Base-by-base conservation (phyloP, 1,140 invertebrate genomes). In the Drosophila jambulina region DNA sequence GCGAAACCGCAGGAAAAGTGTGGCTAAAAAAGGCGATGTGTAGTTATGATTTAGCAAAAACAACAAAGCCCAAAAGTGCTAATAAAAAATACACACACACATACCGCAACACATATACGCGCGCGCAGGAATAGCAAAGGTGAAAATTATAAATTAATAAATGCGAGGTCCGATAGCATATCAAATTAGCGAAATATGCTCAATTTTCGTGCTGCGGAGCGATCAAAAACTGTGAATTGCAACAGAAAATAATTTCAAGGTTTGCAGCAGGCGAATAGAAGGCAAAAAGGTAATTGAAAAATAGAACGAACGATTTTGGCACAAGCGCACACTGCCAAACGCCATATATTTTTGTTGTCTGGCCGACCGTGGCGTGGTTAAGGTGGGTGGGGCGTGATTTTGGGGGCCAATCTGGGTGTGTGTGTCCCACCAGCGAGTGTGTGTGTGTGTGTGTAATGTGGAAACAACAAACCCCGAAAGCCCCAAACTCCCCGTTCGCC, bases 231-330 rank as follows among this genome's bases (percentile, higher is more conserved):
- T 82, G 82, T 85, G 78, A 80, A 80, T 80, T 80, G 78, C 78
- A 80, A 75, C 77, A 91, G 86, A 90, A 90, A 90, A 90, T 90
- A 91, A 88, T 90, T 90, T 90, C 85, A 90, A 90, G 85, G 85
- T 90, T 90, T 90, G 85, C 85, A 90, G 81, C 80, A 87, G 86
- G 83, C 85, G 85, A 90, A 90, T 85, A 90, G 86, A 91, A 90
- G 88, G 86, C 85, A 78, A 90, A 74, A 91, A 91, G 86, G 86
- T 91, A 90, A 90, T 90, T 90, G 85, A 85, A 90, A 90, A 90
- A 90, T 90, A 90, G 85, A 90, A 90, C 85, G 75, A 91, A 90
- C 85, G 75, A 91, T 90, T 90, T 90, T 91, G 85, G 85, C 85
- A 90, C 85, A 90, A 90, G 86, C 85, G 86, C 86, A 91, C 86